phyloP scores from a whole-genome alignment of 1,140 invertebrate genomes.

The Sinella curviseta region DNA sequence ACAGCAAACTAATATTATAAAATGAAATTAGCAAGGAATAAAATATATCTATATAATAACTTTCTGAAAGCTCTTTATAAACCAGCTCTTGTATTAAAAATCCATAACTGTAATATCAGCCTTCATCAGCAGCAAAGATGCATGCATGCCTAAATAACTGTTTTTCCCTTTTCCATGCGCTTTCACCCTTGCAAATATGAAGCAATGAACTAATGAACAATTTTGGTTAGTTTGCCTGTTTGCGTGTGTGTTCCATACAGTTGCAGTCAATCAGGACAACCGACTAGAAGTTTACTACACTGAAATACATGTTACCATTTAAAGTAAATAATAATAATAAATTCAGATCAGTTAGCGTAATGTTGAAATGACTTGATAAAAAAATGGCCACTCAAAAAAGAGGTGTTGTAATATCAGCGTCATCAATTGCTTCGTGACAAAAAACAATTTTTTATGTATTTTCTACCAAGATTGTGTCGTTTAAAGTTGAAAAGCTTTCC shows the following conservation, averaged over 20 bases:
- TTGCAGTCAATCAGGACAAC: slow-evolving; percentile 3
- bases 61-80: slow-evolving; percentile 2
- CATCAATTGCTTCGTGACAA: no score
- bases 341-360: no score
- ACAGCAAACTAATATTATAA: no score
- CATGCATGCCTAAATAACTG: neutral
- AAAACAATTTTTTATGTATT: no score
- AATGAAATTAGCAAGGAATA: neutral
- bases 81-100: neutral
- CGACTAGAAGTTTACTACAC: neutral
- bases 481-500: no score
- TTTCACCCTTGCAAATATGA: no score
- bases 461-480: no score
- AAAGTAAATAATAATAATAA: no score
- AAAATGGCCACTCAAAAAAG: neutral
- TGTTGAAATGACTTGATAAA: neutral
- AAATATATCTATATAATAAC: neutral
- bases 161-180: no score
- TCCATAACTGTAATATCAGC: neutral
- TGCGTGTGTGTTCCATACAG: slow-evolving; percentile 5
- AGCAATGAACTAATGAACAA: no score
- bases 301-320: no score
- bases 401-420: neutral
- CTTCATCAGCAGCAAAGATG: neutral
- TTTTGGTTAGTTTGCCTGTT: no score